Evolutionary conservation across 2,113 vertebrate genomes (phyloP), one percentile per base, ranked within the genome.

Genomic region (Enhydra lutris): DNA sequence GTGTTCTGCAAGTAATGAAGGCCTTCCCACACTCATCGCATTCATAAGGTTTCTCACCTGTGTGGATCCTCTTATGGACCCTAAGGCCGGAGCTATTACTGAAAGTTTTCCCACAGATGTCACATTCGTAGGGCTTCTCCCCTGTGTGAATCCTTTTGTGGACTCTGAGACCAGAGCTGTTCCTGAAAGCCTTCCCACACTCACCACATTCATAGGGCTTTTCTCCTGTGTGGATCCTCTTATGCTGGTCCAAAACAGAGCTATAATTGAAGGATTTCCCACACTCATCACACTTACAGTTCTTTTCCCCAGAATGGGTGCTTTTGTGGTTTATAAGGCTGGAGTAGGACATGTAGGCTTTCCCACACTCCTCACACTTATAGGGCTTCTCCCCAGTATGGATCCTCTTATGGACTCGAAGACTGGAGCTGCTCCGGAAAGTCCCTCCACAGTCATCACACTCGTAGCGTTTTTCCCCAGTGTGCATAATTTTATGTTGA

Each of bases 281-380:
- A 84, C 98, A 98, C 61, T 98, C 97, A 61, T 96, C 93, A 85
- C 98, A 98, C n/a, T 98, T 97, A 82, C 98, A 98, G 36, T 98
- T 98, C 93, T 98, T 98, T 67, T 98, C 98, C 18, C 98, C 98
- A 67, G 98, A 98, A 88, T 98, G 98, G 47, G 98, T 98, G 47
- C 98, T 97, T 39, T 98, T 97, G 65, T 98, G 98, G 74, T 98
- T 97, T 76, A 97, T 96, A n/a, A 98, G 97, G 81, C 98, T 98
- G n/a, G 97, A 98, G 73, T 98, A 98, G 20, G 97, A 98, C 96
- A 98, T 98, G n/a, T 98, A 98, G n/a, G 97, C 98, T 69, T 98
- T 98, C 36, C 98, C 98, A 89, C 98, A 98, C 11, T 98, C 97
- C n/a, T 98, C 96, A 91, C 98, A 98, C 9, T 97, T 93, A 21